Percentiles rank a stretch among this genome's conserved stretches.
Evolutionary conservation across 2,113 vertebrate genomes (phyloP).

Genomic region (Pleuronectes platessa): DNA sequence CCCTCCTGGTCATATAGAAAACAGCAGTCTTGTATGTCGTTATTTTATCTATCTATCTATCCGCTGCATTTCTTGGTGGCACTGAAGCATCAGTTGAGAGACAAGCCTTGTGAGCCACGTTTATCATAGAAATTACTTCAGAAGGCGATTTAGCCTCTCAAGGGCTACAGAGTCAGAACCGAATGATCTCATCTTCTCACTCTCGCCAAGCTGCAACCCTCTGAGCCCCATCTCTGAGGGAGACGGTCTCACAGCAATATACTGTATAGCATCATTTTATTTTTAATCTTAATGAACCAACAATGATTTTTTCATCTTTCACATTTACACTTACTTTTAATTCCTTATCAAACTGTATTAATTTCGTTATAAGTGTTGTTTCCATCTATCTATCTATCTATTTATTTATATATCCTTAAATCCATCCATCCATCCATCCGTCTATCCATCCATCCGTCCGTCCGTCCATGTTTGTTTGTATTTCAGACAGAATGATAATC

Average conservation of each 20-base stretch:
- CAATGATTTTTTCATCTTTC: too few species aligned
- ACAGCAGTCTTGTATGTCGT: slow-evolving; percentile 1
- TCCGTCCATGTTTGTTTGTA: slow-evolving; percentile 15
- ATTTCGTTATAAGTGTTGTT: too few species aligned
- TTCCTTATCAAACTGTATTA: too few species aligned
- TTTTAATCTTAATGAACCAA: too few species aligned
- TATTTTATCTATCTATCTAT: background rate
- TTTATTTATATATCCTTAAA: background rate
- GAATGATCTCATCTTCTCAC: too few species aligned
- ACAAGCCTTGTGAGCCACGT: background rate
- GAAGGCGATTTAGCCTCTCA: background rate
- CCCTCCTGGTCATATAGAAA: slow-evolving; percentile 37
- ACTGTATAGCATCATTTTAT: too few species aligned
- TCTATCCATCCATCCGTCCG: background rate
- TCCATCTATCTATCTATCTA: background rate
- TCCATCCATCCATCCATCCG: background rate
- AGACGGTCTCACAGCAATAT: too few species aligned
- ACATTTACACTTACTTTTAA: too few species aligned
- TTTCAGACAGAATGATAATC: slow-evolving; percentile 50
- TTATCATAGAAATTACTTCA: background rate
- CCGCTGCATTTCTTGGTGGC: background rate
- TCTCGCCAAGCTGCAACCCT: too few species aligned
- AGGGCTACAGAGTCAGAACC: background rate
- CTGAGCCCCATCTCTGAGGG: too few species aligned
- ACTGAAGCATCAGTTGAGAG: background rate